These are phyloP conservation scores for Protonemura montana DNA, from an alignment of 2,888 invertebrate species.

Conservation along the genomic window DNA sequence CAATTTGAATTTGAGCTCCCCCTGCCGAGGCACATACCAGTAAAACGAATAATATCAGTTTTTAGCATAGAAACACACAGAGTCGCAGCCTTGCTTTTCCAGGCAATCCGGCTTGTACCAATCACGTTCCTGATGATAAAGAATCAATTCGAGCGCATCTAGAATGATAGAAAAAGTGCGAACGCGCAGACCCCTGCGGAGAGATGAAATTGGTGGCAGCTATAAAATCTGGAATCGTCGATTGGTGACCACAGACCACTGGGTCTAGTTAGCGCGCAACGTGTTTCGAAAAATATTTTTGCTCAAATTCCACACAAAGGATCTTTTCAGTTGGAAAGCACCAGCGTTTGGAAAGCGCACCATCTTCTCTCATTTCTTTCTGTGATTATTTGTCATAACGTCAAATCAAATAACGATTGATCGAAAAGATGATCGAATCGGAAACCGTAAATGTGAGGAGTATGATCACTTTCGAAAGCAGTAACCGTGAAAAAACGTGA, in stretches of 20 bases:
- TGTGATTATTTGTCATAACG: not conserved
- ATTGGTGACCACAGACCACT: too few species aligned
- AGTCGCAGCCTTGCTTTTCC: not conserved
- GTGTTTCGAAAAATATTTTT: too few species aligned
- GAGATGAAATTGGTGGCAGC: too few species aligned
- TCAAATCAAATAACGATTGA: conserved; percentile 4
- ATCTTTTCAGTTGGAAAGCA: too few species aligned
- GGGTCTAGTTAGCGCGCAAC: too few species aligned
- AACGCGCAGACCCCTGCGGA: too few species aligned
- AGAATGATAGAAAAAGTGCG: not conserved
- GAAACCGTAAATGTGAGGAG: not conserved
- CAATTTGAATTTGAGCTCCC: not conserved
- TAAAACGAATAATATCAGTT: not conserved
- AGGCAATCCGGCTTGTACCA: not conserved
- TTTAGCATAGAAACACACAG: not conserved
- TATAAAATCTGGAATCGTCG: too few species aligned
- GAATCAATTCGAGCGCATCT: not conserved
- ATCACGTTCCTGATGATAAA: not conserved
- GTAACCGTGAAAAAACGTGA: not conserved
- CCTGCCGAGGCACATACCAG: too few species aligned
- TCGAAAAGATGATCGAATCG: not conserved
- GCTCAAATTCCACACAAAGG: too few species aligned
- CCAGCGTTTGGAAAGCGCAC: not conserved
- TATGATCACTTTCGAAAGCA: not conserved
- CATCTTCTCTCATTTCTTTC: not conserved